Percentiles rank a stretch among this genome's conserved stretches.
These are phyloP conservation scores for Eretmocerus hayati DNA, from an alignment of 2,888 invertebrate genomes.

Conservation along the genomic window DNA sequence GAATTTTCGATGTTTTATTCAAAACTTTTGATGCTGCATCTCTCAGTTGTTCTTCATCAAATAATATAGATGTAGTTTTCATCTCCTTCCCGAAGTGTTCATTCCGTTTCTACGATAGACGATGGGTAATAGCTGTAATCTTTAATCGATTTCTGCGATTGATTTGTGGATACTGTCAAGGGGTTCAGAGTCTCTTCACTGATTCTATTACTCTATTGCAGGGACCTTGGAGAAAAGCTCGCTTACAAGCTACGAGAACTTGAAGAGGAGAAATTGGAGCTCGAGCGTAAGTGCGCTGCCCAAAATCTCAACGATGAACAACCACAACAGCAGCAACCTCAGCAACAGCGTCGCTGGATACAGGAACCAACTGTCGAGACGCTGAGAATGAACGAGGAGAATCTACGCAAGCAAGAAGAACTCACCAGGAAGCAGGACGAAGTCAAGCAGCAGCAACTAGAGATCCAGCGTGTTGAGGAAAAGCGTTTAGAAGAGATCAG, in stretches of 20 bases:
- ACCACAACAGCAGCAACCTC: neutral
- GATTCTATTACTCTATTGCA: conserved; percentile 24
- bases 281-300: conserved; percentile 45
- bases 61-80: no score
- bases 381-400: conserved; percentile 41
- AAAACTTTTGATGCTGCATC: no score
- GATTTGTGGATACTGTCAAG: no score
- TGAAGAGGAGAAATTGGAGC: conserved; percentile 48
- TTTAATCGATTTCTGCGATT: no score
- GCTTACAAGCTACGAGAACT: conserved; percentile 52
- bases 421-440: conserved; percentile 34
- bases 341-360: conserved; percentile 27
- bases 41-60: no score
- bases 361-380: conserved; percentile 30
- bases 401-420: conserved; percentile 38
- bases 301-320: conserved; percentile 30
- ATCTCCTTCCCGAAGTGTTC: no score
- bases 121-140: no score
- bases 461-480: conserved; percentile 32
- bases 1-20: no score
- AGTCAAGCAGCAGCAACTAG: conserved; percentile 29
- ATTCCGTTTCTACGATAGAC: no score
- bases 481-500: conserved; percentile 30
- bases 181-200: no score
- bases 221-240: conserved; percentile 52